Evolutionary conservation across 1,140 invertebrate species (phyloP), one percentile per base, ranked within the genome.

Genomic region (Tetramorium parvispinum): DNA sequence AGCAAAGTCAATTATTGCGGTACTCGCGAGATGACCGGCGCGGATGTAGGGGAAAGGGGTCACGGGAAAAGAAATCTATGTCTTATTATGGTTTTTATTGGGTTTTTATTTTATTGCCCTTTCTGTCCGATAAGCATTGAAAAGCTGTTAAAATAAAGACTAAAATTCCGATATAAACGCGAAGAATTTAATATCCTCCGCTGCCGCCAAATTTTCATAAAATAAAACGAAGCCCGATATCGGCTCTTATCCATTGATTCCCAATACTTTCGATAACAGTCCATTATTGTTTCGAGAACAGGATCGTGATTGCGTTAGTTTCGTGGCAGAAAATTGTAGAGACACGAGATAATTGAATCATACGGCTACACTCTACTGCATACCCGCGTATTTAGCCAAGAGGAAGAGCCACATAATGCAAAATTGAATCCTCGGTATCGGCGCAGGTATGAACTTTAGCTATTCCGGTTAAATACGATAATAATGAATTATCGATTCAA

Each of bases 401-500:
- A 37, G 43, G 32, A 21, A 66, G 63, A 40, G 16, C 21, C n/a
- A 24, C 46, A 68, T 68, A 66, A 78, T 46, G 40, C 57, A 63
- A 68, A 81, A 68, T 81, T 68, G 59, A 79, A 40, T 79, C 16
- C 65, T 51, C n/a, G 46, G 32, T 65, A 24, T 78, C 18, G 49
- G 40, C 46, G 49, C n/a, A 46, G 61, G 55, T 79, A 51, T 63
- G 27, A 66, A 79, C 46, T 79, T 79, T 79, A 66, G 77, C 66
- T 79, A 65, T 65, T 78, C 18, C 21, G 46, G 46, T 40, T 66
- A 66, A 79, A 79, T 66, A 18, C 46, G 77, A 79, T 79, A 53
- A 79, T 66, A 66, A 79, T 79, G 46, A 66, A 79, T 66, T 79
- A 79, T 79, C 77, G 77, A 66, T 79, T 66, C 32, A 0, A 51